Base-by-base conservation (phyloP, 2,888 invertebrate species). In the Aelia acuminata region DNA sequence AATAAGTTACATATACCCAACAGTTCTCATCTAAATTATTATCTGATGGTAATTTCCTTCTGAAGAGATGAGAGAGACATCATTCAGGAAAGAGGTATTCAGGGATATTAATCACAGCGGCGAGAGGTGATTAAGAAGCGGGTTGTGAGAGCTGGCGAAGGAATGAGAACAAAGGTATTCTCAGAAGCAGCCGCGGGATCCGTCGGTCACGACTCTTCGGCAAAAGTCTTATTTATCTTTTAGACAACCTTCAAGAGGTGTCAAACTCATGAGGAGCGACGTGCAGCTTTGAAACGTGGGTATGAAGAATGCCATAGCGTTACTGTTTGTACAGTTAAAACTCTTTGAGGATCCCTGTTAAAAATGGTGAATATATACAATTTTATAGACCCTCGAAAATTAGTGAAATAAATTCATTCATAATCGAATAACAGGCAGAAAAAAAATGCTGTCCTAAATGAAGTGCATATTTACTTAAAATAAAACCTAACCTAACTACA, bases 151-250 rank as follows among this genome's bases (percentile, higher is more conserved):
- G 63, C 31, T 35, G 7, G 22, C 26, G 31, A 31, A 35, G 35
- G 35, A 70, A 70, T 70, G 63, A 70, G 63, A 70, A 70, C 63
- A 70, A 70, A 35, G 35, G 63, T 15, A 70, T 70, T 70, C 63
- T 10, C 18, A 70, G 35, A 70, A 70, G 31, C 63, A 18, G 5
- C 35, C 20, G 31, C 31, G 35, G 18, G 63, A 70, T 70, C 63
- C 63, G 31, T 70, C 26, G 63, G 18, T 70, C 63, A 70, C 63
- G 63, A 70, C 35, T 70, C 31, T 35, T 35, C 31, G 63, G 31
- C 35, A 70, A 35, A 70, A 70, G 63, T 70, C 18, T 70, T 35
- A 20, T 35, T 70, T 70, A 70, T 70, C 63, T 70, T 70, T 70
- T 35, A 70, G 35, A 4, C 31, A 31, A 70, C 63, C 63, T 70